Evolutionary conservation across 2,888 invertebrate species (phyloP), one percentile per base, ranked within the genome.

Genomic region (Acrocyrtus sp.): DNA sequence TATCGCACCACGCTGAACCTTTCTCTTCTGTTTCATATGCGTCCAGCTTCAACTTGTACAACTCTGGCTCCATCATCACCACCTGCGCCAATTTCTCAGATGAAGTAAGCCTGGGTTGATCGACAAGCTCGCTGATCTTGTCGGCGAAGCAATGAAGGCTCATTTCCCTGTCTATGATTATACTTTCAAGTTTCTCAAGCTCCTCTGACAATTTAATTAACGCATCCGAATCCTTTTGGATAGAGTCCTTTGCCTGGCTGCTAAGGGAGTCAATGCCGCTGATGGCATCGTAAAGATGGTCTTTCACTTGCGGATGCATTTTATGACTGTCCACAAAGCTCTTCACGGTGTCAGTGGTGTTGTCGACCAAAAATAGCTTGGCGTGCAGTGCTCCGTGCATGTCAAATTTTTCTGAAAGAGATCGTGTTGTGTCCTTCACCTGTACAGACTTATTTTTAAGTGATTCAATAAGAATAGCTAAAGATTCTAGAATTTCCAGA

Each of bases 391-490:
- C 41, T 17, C 27, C 22, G 8, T 72, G 60, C 27, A 12, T 1
- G 12, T 47, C 48, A 15, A 72, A 6, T 27, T 66, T 72, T 39
- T 72, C 67, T n/a, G 2, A 15, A 6, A 67, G 22, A 27, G 47
- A 19, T 19, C 39, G 26, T 24, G 43, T 27, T 3, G 48, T 8
- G 22, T 60, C 65, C 24, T 60, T 65, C 24, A 61, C 4, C 12
- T 61, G 67, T 10, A 15, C 8, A 12, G 67, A 60, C 15, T 39
- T 51, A 0, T 67, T 56, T 22, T 45, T 67, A 19, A 69, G 1
- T 1, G 91, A 92, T 85, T 94, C 92, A 50, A 95, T 83, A 92
- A 94, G 94, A 15, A 90, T 90, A 0, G 93, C 92, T 47, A 95
- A 91, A 0, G 90, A 91, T 84, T 94, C 92, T 53, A 94, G 90